Evolutionary conservation across 2,797 vertebrate species (phyloP), one percentile per base, ranked within the genome.

Genomic region (Pteronotus mesoamericanus): DNA sequence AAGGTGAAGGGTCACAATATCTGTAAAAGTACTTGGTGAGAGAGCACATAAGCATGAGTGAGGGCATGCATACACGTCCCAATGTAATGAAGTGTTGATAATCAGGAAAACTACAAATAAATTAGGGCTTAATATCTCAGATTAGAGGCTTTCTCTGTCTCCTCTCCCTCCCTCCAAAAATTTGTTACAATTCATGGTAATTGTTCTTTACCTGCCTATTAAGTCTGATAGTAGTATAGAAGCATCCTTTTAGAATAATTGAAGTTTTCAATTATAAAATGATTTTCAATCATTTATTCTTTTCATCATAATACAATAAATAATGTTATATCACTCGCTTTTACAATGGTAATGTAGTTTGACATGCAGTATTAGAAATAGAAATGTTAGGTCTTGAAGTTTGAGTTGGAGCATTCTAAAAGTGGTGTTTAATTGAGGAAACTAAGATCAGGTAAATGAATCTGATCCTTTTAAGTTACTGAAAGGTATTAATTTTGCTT

Each of bases 361-460:
- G 32, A 88, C 14, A 9, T 94, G 1, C 46, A 84, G 75, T 93
- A 94, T 86, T 78, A 97, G 96, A 88, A 53, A 42, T 83, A 87
- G 93, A 95, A 91, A 75, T 46, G 24, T 51, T 93, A 90, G 57
- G 48, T 44, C 57, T 24, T 90, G 15, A 94, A 88, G 12, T 72
- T 26, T 83, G 57, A 94, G 19, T 94, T 91, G 59, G 75, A 51
- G 12, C 77, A 44, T 74, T 95, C 72, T 61, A 75, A 84, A 75
- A 82, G 59, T 88, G 48, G 34, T 75, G 9, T 68, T 77, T 91
- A 15, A 26, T 83, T 57, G 68, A 75, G 75, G 86, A 95, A 93
- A 85, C 72, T 18, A 92, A 83, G 37, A 32, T 74, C 29, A 83
- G 29, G 32, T 84, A 42, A 88, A 61, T 85, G 26, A 53, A 85